Conservation (phyloP, 2,888 invertebrate genomes). For the Fissipunctia ypsillon region DNA sequence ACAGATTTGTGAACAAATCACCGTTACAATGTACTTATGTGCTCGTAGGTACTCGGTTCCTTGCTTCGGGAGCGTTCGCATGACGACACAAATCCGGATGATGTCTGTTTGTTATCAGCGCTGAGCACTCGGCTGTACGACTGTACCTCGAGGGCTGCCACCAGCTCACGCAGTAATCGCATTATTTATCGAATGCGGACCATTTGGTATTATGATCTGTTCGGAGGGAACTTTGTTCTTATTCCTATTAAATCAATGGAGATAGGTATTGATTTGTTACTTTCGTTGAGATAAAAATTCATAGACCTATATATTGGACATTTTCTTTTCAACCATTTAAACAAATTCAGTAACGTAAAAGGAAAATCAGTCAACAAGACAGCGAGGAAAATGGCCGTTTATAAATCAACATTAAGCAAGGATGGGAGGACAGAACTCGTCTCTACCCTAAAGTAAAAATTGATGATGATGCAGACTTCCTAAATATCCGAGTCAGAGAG, state of each 20-base stretch:
- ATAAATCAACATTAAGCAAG: constrained; percentile 52
- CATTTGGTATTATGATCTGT: constrained; percentile 75
- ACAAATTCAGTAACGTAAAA: neutral
- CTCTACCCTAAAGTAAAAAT: constrained; percentile 17
- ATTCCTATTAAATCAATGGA: constrained; percentile 17
- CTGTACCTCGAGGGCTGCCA: constrained; percentile 82
- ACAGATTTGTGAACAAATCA: constrained; percentile 63
- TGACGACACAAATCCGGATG: constrained; percentile 90
- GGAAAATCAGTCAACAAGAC: constrained; percentile 10
- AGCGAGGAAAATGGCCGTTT: constrained; percentile 22
- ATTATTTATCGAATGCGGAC: constrained; percentile 83
- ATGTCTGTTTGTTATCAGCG: constrained; percentile 90
- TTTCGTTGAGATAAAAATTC: constrained; percentile 9
- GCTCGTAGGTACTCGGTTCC: constrained; percentile 49
- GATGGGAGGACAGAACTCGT: constrained; percentile 10
- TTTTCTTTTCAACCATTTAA: neutral
- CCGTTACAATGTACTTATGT: constrained; percentile 62
- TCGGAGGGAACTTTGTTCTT: constrained; percentile 35
- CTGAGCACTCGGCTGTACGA: constrained; percentile 85
- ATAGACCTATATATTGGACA: neutral
- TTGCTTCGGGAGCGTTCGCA: constrained; percentile 75
- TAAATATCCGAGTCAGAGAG: constrained; percentile 15
- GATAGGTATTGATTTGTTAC: constrained; percentile 14
- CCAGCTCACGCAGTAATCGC: constrained; percentile 79
- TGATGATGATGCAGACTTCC: constrained; percentile 13